phyloP scores from a whole-genome alignment of 2,797 vertebrate species.

The Rhinatrema bivittatum region DNA sequence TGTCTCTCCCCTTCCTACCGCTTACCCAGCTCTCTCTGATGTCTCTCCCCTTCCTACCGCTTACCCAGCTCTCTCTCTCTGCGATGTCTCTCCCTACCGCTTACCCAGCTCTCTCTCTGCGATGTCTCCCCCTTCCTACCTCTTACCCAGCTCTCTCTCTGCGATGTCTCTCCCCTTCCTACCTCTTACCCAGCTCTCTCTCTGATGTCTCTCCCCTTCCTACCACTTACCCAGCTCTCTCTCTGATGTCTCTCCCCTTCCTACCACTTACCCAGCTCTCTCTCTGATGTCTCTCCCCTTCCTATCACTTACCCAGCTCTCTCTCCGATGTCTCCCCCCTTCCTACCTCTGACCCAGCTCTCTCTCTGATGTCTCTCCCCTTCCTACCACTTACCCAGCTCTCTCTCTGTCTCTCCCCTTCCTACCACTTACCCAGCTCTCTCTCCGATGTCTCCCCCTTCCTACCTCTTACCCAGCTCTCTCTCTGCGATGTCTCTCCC shows the following conservation, averaged over 20 bases:
- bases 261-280: background rate
- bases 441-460: too few relatives aligned
- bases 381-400: background rate
- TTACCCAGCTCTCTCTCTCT: background rate
- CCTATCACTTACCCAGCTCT: too few relatives aligned
- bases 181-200: background rate
- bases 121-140: too few relatives aligned
- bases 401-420: too few relatives aligned
- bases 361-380: too few relatives aligned
- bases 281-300: too few relatives aligned
- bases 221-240: background rate
- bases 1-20: background rate
- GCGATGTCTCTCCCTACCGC: background rate
- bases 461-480: too few relatives aligned
- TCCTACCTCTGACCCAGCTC: too few relatives aligned
- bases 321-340: too few relatives aligned
- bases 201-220: background rate
- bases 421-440: too few relatives aligned
- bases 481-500: too few relatives aligned
- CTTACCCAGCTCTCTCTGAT: background rate
- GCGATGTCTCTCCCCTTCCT: background rate
- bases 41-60: background rate
- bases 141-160: background rate
- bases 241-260: too few relatives aligned
- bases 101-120: background rate